Base-by-base conservation (phyloP, 2,888 invertebrate genomes). In the Girardia tigrina region DNA sequence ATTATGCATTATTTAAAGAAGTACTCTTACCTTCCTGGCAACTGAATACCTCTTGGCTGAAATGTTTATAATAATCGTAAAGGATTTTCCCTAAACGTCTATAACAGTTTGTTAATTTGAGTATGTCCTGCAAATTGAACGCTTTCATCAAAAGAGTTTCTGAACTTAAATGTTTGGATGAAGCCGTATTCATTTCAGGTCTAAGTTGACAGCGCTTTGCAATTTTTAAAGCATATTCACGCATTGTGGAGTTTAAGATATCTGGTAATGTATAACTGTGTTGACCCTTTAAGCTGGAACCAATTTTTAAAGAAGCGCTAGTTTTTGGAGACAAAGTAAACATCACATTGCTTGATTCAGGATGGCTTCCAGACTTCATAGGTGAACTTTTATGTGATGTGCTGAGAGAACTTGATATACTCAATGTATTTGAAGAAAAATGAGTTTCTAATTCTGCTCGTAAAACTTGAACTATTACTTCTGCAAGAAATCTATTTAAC, bases 11-110 rank as follows among this genome's bases (percentile, higher is more conserved):
- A n/a, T n/a, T n/a, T n/a, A n/a, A n/a, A n/a, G n/a, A n/a, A n/a
- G n/a, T n/a, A n/a, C n/a, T n/a, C n/a, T 56, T 56, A 56, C 56
- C 56, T 4, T 56, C 56, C 23, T 56, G n/a, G 23, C 56, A 56
- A 56, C 56, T 56, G n/a, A 56, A 56, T 20, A 56, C 56, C 56
- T 56, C 56, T 23, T 56, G 56, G n/a, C 8, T 12, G n/a, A 56
- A 56, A 12, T 56, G 56, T 56, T 56, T n/a, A 56, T 56, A 56
- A 16, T 56, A 56, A 56, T n/a, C n/a, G n/a, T 56, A 56, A n/a
- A 56, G 23, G 23, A 56, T 56, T 16, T 56, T 23, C 23, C 56
- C 56, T 56, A 56, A n/a, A 20, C 56, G n/a, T n/a, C 56, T 56
- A n/a, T 56, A 56, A 56, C 56, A 56, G 8, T n/a, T 20, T 16